Base-by-base conservation (phyloP, 2,888 invertebrate genomes). In the Orthonychiurus folsomi region DNA sequence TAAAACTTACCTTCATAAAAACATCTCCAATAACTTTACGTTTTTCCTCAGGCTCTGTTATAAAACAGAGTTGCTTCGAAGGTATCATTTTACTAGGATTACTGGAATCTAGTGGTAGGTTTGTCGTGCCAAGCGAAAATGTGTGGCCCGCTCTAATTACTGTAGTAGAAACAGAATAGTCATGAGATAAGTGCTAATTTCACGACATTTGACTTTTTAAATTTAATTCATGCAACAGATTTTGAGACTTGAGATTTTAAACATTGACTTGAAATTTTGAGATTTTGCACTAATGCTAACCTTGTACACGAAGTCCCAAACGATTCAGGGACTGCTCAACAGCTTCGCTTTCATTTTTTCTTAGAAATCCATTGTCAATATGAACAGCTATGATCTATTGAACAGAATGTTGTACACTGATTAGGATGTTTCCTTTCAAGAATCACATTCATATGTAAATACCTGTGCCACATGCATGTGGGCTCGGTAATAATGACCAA, bases 301-400 rank as follows among this genome's bases (percentile, higher is more conserved):
- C 60, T 56, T 57, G 50, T 23, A 65, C 56, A 75, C 88, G 85
- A 27, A 93, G 84, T 28, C 93, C 93, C 64, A 93, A 81, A 67
- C 88, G 86, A 58, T 85, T 84, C 56, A 94, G 81, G 64, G 89
- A 89, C 74, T 87, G 83, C 75, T 88, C 89, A 59, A 97, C 96
- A 74, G 87, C 86, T 59, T 85, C 83, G 74, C 93, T 93, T 79
- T 99, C 99, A 74, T 90, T 86, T 79, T 93, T 93, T 69, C 97
- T 84, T 95, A 99, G 95, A 77, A 97, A 99, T 60, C 99, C 99
- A 77, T 99, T 97, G 78, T 99, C 96, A 74, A 99, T 92, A 80
- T 99, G 97, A 69, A 97, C 84, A 27, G 96, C 96, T 75, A 96
- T 91, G 64, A 99, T 81, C 73, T 82, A 78, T 21, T 60, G 48